Evolutionary conservation across 2,797 vertebrate species (phyloP).

Genomic region (Enteromius thamalakanensis): DNA sequence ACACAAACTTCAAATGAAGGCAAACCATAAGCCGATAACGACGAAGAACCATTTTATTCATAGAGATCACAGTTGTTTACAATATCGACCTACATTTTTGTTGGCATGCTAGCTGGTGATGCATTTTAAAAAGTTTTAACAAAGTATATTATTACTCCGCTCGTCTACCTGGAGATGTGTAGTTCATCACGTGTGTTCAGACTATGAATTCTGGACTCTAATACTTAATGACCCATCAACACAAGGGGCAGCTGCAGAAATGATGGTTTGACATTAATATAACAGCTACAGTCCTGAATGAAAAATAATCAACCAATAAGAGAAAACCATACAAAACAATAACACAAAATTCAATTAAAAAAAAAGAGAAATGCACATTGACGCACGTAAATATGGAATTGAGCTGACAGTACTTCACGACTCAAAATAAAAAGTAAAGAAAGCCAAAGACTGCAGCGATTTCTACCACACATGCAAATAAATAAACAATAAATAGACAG

Average conservation of each 20-base stretch:
- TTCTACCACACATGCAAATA: conserved; percentile 26
- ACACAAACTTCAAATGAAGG: background rate
- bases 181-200: conserved; percentile 49
- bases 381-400: conserved; percentile 43
- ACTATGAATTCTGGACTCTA: conserved; percentile 49
- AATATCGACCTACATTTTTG: conserved; percentile 86
- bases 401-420: conserved; percentile 4
- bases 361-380: conserved; percentile 44
- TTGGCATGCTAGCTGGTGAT: conserved; percentile 91
- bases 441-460: conserved; percentile 47
- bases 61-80: conserved; percentile 89
- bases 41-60: conserved; percentile 85
- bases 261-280: conserved; percentile 25
- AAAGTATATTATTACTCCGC: conserved; percentile 71
- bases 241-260: conserved; percentile 52
- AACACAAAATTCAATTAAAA: conserved; percentile 28
- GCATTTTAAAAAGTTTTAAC: conserved; percentile 78
- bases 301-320: background rate
- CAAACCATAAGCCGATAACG: conserved; percentile 26
- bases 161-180: conserved; percentile 40
- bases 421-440: conserved; percentile 40
- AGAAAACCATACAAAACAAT: conserved; percentile 35
- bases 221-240: conserved; percentile 59
- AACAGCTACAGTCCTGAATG: background rate
- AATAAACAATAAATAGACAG: conserved; percentile 27